Percentiles rank a stretch among this genome's conserved stretches.
Conservation (phyloP, 2,113 vertebrate species). For the Potamarius usumacintae region DNA sequence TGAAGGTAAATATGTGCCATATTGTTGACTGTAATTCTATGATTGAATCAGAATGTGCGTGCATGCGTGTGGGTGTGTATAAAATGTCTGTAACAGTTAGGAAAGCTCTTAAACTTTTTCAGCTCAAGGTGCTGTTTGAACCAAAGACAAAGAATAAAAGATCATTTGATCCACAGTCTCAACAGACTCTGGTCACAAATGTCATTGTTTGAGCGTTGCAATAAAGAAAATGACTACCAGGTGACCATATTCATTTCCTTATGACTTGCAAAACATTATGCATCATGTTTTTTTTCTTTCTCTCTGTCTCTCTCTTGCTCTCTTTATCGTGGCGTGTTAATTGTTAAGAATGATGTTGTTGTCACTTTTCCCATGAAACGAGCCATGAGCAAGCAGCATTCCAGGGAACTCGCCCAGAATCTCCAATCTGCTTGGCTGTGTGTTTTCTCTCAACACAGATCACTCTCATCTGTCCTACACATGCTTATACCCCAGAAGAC, state of each 20-base stretch:
- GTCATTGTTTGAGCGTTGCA: background rate
- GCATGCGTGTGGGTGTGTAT: too few relatives aligned
- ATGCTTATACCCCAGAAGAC: slow-evolving; percentile 34
- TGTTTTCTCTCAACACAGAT: slow-evolving; percentile 37
- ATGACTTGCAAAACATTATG: background rate
- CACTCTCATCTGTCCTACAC: slow-evolving; percentile 52
- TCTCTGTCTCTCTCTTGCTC: background rate
- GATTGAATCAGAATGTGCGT: background rate
- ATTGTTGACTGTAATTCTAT: background rate
- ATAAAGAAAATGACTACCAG: slow-evolving; percentile 26
- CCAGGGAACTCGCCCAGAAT: slow-evolving; percentile 24
- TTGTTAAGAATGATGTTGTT: slow-evolving; percentile 42
- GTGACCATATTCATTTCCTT: slow-evolving; percentile 14
- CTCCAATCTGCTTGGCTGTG: slow-evolving; percentile 30
- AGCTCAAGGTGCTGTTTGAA: slow-evolving; percentile 3
- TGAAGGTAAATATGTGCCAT: background rate
- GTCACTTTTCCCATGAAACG: slow-evolving; percentile 41
- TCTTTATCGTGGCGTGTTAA: slow-evolving; percentile 21
- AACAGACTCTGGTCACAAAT: slow-evolving; percentile 7
- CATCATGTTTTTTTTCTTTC: slow-evolving; percentile 31
- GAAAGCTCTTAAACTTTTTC: background rate
- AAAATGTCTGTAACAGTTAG: background rate
- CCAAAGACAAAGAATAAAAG: slow-evolving; percentile 14
- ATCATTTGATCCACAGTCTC: slow-evolving; percentile 61
- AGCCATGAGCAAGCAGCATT: slow-evolving; percentile 31